A percentile compares a stretch with the other conserved stretches of the same genome.
Evolutionary conservation across 2,888 invertebrate genomes (phyloP).

Genomic region (Alloscopus bannaensis): DNA sequence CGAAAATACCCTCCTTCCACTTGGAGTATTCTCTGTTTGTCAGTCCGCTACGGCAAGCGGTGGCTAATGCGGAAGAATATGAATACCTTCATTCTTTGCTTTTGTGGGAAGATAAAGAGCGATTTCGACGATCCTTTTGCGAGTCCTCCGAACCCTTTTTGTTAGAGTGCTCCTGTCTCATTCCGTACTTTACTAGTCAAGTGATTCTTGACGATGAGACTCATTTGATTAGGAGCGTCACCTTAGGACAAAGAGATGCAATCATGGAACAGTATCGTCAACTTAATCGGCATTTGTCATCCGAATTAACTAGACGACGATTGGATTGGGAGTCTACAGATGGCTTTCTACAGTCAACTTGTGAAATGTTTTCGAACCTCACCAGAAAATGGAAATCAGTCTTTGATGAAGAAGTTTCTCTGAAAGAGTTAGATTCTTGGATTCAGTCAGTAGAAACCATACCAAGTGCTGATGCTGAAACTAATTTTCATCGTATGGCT

Average conservation of each 20-base stretch:
- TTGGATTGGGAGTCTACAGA: slow-evolving; percentile 45
- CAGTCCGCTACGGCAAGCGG: slow-evolving; percentile 59
- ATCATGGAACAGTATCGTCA: slow-evolving; percentile 45
- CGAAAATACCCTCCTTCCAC: slow-evolving; percentile 24
- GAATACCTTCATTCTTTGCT: slow-evolving; percentile 41
- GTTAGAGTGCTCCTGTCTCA: slow-evolving; percentile 53
- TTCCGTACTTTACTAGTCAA: slow-evolving; percentile 65
- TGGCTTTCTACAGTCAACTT: slow-evolving; percentile 30
- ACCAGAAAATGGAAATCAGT: slow-evolving; percentile 47
- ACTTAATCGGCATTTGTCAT: slow-evolving; percentile 57
- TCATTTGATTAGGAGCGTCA: slow-evolving; percentile 49
- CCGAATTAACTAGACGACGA: slow-evolving; percentile 47
- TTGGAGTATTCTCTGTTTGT: slow-evolving; percentile 53
- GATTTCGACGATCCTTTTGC: slow-evolving; percentile 60
- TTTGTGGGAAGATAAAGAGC: slow-evolving; percentile 67
- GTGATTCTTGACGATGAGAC: slow-evolving; percentile 64
- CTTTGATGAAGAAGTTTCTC: slow-evolving; percentile 15
- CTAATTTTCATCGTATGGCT: slow-evolving; percentile 19
- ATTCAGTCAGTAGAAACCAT: slow-evolving; percentile 25
- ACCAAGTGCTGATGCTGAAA: slow-evolving; percentile 8
- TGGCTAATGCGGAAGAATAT: slow-evolving; percentile 2
- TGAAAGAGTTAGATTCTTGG: slow-evolving; percentile 22
- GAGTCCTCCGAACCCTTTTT: slow-evolving; percentile 43
- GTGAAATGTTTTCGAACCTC: slow-evolving; percentile 40
- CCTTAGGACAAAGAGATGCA: slow-evolving; percentile 46